These are phyloP conservation scores for Leguminivora glycinivorella DNA, from an alignment of 1,140 invertebrate genomes.

Conservation along the genomic window DNA sequence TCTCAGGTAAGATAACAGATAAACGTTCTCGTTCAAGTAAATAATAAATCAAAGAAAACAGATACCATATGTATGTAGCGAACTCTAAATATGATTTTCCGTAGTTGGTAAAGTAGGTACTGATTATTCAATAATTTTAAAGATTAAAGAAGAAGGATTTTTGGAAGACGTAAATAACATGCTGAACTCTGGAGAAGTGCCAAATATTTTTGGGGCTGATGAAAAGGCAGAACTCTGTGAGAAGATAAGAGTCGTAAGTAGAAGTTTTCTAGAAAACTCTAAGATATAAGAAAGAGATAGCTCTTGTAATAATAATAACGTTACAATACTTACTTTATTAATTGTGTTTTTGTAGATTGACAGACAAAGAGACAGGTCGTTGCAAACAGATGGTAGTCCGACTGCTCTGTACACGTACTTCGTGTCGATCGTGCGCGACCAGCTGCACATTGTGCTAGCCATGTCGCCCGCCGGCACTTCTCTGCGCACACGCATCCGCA, in stretches of 20 bases:
- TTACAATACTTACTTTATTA: not conserved
- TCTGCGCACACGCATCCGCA: conserved; percentile 92
- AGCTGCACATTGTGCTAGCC: conserved; percentile 94
- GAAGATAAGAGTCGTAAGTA: conserved; percentile 88
- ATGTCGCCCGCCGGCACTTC: conserved; percentile 95
- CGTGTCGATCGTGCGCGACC: conserved; percentile 91
- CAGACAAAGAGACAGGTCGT: conserved; percentile 91
- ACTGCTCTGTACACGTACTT: conserved; percentile 97
- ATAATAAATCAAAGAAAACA: not conserved
- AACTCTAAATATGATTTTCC: not conserved
- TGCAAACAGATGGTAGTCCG: conserved; percentile 95
- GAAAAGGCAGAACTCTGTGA: conserved; percentile 96
- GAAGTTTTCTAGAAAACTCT: too few relatives aligned
- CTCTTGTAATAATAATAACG: too few relatives aligned
- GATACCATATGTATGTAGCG: too few relatives aligned
- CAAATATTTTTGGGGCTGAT: conserved; percentile 93
- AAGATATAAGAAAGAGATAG: not conserved
- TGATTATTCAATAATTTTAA: conserved; percentile 24
- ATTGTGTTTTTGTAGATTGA: conserved; percentile 82
- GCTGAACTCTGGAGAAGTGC: conserved; percentile 95
- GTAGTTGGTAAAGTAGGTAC: not conserved
- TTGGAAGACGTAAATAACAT: conserved; percentile 97
- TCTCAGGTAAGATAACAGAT: conserved; percentile 84
- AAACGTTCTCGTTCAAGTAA: not conserved
- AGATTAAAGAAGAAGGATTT: conserved; percentile 96